These are phyloP conservation scores for Opisthocomus hoazin DNA, from an alignment of 2,113 vertebrate genomes.

Conservation along the genomic window DNA sequence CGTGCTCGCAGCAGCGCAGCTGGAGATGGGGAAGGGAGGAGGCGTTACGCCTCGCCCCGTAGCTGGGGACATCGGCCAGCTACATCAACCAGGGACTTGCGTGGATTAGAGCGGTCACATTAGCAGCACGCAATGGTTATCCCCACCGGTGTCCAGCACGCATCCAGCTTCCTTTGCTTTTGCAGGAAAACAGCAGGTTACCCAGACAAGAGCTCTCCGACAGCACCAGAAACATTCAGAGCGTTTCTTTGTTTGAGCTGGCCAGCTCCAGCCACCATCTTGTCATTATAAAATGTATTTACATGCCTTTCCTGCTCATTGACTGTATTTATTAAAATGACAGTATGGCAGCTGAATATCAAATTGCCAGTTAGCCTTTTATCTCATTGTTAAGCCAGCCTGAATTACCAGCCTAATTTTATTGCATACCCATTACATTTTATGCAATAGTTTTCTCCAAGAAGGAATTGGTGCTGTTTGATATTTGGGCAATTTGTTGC, in stretches of 20 bases:
- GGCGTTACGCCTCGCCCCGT: not conserved
- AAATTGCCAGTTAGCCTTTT: slow-evolving; percentile 11
- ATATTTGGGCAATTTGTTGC: slow-evolving; percentile 2
- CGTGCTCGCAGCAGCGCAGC: not conserved
- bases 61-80: not conserved
- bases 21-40: not conserved
- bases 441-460: not conserved
- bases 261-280: not conserved
- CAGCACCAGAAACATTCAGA: not conserved
- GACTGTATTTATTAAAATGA: not conserved
- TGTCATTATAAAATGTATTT: not conserved
- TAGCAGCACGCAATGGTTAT: fast-evolving
- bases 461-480: not conserved
- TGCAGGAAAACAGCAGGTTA: not conserved
- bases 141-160: not conserved
- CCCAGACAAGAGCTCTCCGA: not conserved
- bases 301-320: not conserved
- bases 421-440: not conserved
- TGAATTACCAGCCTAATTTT: slow-evolving; percentile 11
- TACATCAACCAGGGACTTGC: fast-evolving
- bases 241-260: not conserved
- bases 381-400: slow-evolving; percentile 7
- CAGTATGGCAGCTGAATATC: not conserved
- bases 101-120: fast-evolving
- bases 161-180: not conserved